Conservation (phyloP, 35 echinoderm and acorn worm species). For the Eucidaris tribuloides region DNA sequence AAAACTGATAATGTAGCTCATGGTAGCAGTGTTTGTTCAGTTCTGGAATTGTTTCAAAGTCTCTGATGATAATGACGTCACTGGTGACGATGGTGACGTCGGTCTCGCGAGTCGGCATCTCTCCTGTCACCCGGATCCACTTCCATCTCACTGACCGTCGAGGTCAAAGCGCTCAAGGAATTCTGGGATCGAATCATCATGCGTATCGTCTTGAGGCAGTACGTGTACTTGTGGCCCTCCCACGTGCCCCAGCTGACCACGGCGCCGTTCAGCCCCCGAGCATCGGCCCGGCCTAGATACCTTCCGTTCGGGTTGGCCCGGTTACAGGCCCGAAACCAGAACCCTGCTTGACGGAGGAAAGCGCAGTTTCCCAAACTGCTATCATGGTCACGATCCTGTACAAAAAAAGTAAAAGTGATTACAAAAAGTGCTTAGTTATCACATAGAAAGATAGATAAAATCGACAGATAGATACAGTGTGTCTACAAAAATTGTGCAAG, state of each 20-base stretch:
- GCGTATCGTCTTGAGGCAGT: slow-evolving; percentile 67
- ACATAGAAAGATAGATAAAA: too few relatives aligned
- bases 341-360: slow-evolving; percentile 58
- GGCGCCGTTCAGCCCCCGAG: slow-evolving; percentile 58
- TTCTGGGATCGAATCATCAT: slow-evolving; percentile 86
- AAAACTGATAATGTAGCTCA: too few relatives aligned
- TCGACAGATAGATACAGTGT: too few relatives aligned
- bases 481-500: too few relatives aligned
- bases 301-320: slow-evolving; percentile 83
- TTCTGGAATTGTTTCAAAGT: too few relatives aligned
- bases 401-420: neutral
- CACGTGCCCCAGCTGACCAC: slow-evolving; percentile 89
- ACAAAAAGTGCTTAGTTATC: too few relatives aligned
- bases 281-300: slow-evolving; percentile 38
- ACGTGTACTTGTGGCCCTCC: slow-evolving; percentile 58
- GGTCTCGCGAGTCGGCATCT: too few relatives aligned
- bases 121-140: neutral
- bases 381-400: slow-evolving; percentile 85
- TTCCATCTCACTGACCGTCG: neutral
- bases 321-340: slow-evolving; percentile 91
- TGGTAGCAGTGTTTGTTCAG: too few relatives aligned
- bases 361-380: slow-evolving; percentile 49
- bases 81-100: too few relatives aligned
- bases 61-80: too few relatives aligned
- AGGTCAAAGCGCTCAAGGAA: neutral